These are phyloP conservation scores for Heteronetta atricapilla DNA, from an alignment of 2,113 vertebrate species.

Conservation along the genomic window DNA sequence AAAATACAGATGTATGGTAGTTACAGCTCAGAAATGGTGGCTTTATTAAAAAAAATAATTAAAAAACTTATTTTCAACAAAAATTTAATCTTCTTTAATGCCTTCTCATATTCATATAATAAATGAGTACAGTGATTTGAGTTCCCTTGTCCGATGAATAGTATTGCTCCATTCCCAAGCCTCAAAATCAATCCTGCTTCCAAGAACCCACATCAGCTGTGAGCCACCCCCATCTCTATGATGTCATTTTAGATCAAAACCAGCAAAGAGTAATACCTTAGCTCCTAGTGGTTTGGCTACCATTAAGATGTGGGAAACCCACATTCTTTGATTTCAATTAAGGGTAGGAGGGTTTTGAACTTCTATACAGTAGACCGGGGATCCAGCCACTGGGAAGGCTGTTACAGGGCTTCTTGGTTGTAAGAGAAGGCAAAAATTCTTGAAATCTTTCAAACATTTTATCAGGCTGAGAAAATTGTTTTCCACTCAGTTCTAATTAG, in stretches of 20 bases:
- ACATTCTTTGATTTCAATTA: not conserved
- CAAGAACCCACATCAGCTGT: not conserved
- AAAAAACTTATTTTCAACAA: not conserved
- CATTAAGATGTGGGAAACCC: not conserved
- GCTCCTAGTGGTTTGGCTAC: not conserved
- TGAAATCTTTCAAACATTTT: conserved; percentile 27
- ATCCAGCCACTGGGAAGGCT: not conserved
- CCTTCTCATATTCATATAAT: not conserved
- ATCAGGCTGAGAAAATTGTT: conserved; percentile 31
- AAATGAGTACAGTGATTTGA: not conserved
- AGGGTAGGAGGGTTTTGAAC: not conserved
- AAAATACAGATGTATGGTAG: not conserved
- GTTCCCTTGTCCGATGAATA: not conserved
- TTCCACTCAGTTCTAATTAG: conserved; percentile 50
- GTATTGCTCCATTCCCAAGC: not conserved
- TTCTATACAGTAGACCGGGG: not conserved
- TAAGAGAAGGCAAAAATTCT: not conserved
- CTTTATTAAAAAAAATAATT: not conserved
- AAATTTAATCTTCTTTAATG: not conserved
- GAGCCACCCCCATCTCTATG: not conserved
- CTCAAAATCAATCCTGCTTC: not conserved
- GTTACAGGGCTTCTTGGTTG: not conserved
- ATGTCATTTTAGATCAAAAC: not conserved
- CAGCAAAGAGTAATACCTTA: not conserved
- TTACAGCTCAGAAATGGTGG: not conserved